Evolutionary conservation across 1,140 invertebrate genomes (phyloP).

Genomic region (Tetramorium parvispinum): DNA sequence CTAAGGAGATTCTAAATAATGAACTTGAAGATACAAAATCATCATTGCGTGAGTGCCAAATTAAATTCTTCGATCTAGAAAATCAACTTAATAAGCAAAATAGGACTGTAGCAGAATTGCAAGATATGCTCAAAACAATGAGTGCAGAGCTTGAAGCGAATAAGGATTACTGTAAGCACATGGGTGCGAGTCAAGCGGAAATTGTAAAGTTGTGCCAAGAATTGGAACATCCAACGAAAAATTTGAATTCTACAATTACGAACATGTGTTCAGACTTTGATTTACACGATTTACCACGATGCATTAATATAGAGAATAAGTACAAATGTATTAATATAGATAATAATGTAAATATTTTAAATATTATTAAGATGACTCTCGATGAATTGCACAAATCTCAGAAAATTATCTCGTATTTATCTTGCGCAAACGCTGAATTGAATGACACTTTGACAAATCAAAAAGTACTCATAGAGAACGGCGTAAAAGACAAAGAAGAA

Average conservation of each 20-base stretch:
- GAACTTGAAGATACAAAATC: constrained; percentile 62
- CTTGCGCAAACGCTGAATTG: constrained; percentile 62
- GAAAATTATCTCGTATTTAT: constrained; percentile 60
- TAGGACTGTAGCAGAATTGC: constrained; percentile 50
- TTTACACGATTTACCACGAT: background rate
- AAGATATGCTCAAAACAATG: constrained; percentile 45
- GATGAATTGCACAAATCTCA: constrained; percentile 41
- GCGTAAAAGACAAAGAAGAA: constrained; percentile 57
- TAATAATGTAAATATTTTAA: constrained; percentile 38
- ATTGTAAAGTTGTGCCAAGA: constrained; percentile 62
- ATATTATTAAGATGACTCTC: constrained; percentile 46
- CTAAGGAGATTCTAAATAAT: constrained; percentile 51
- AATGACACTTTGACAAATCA: constrained; percentile 59
- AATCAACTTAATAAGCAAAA: constrained; percentile 43
- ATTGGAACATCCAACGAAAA: constrained; percentile 54
- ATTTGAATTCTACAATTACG: constrained; percentile 51
- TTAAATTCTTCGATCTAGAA: constrained; percentile 34
- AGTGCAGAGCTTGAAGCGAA: constrained; percentile 32
- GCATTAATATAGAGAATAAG: constrained; percentile 15
- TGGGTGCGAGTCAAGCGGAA: constrained; percentile 39
- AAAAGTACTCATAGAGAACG: constrained; percentile 44
- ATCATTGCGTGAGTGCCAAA: constrained; percentile 37
- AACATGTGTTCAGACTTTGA: constrained; percentile 27
- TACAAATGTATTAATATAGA: background rate
- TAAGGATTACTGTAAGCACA: constrained; percentile 29